These are phyloP conservation scores for Microvelia longipes DNA, from an alignment of 1,140 invertebrate genomes.

Conservation along the genomic window DNA sequence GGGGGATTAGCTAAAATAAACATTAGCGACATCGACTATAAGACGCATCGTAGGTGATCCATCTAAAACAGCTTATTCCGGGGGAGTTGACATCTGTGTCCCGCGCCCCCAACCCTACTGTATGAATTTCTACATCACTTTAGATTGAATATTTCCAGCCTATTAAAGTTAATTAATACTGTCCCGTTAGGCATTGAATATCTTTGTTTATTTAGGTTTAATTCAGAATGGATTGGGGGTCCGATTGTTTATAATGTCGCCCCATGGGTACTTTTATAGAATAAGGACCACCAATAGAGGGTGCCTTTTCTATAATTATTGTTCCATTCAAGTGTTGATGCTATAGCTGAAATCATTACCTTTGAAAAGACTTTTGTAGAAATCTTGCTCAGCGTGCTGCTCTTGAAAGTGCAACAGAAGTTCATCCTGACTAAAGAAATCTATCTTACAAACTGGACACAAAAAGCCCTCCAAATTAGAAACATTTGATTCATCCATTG, in stretches of 20 bases:
- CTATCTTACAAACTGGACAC: slow-evolving; percentile 81
- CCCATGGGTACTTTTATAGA: background rate
- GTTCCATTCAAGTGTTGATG: background rate
- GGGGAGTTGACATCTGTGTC: too few species aligned
- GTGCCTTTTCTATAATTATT: background rate
- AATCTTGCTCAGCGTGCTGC: slow-evolving; percentile 73
- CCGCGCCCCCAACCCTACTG: too few species aligned
- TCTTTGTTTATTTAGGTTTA: too few species aligned
- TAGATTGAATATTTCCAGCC: too few species aligned
- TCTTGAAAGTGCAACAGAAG: slow-evolving; percentile 78
- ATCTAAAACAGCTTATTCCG: too few species aligned
- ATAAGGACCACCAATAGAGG: background rate
- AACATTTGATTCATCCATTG: background rate
- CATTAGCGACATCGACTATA: too few species aligned
- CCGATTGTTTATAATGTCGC: background rate
- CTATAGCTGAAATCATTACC: slow-evolving; percentile 32
- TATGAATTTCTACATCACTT: too few species aligned
- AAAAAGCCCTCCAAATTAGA: slow-evolving; percentile 68
- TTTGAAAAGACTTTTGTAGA: slow-evolving; percentile 78
- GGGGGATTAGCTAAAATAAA: too few species aligned
- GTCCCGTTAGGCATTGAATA: too few species aligned
- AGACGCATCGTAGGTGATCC: too few species aligned
- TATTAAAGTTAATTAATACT: too few species aligned
- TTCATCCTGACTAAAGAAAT: slow-evolving; percentile 64
- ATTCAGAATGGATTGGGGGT: background rate